Evolutionary conservation across 2,888 invertebrate genomes (phyloP), one percentile per base, ranked within the genome.

Genomic region (Tetheella fluctuosa): DNA sequence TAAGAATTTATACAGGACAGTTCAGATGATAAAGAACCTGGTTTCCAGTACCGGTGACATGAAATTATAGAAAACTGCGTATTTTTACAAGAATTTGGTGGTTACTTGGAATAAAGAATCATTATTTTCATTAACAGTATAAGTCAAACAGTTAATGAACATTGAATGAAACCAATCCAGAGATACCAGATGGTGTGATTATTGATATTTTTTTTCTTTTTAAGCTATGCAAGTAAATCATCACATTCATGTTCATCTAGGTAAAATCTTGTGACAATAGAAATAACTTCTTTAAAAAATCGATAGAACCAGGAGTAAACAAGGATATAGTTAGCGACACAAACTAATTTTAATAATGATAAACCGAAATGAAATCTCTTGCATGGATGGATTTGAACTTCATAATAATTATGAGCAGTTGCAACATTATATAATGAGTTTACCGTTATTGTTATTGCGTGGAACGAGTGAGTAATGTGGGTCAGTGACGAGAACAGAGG

Each of bases 401-500:
- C 79, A 78, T 72, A 72, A 73, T 76, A 82, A 83, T 84, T 78
- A 79, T 77, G 74, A 71, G 64, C 74, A 76, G 74, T 74, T 81
- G 82, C 79, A 81, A 74, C 74, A 84, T 87, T 80, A 85, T 84
- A 83, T 85, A 84, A 86, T 82, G 78, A 80, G 75, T 83, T 80
- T 81, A 82, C 86, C 85, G 88, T 87, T 88, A 88, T 88, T 85
- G 88, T 85, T 85, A 85, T 86, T 88, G 81, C 82, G 83, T 81
- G 80, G 75, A 82, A 78, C 81, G 81, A 81, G 80, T 83, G 84
- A 84, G 85, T 84, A 83, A 91, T 90, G 90, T 91, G 91, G 91
- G 92, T 91, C 92, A 91, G 86, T 90, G 87, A 87, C 89, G 86
- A 90, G 89, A 89, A 85, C 84, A 80, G 85, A 85, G 82, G 85